phyloP scores from a whole-genome alignment of 2,797 vertebrate species.

The Micropoecilia bifurca region DNA sequence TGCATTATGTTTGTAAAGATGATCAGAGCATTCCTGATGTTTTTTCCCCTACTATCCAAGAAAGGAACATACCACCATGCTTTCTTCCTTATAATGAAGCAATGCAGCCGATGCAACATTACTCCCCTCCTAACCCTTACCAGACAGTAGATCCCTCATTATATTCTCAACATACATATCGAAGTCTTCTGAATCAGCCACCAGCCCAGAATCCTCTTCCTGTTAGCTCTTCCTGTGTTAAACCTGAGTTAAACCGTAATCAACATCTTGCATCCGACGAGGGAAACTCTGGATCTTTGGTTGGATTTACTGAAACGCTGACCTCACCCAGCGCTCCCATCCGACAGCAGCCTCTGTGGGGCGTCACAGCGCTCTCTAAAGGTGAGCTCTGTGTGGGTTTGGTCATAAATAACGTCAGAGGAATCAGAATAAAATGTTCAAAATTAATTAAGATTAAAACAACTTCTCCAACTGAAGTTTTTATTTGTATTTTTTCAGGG shows the following conservation, averaged over 20 bases:
- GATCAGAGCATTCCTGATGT: not conserved
- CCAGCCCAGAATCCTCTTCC: slow-evolving; percentile 30
- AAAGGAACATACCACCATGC: slow-evolving; percentile 27
- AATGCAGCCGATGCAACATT: slow-evolving; percentile 10
- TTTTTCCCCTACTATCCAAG: slow-evolving; percentile 9
- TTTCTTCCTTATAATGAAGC: slow-evolving; percentile 35
- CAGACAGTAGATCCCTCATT: slow-evolving; percentile 18
- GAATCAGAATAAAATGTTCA: not conserved
- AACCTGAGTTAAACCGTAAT: slow-evolving; percentile 18
- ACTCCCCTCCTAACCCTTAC: slow-evolving; percentile 28
- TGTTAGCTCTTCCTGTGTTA: slow-evolving; percentile 2
- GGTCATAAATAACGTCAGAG: no score
- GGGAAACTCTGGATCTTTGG: slow-evolving; percentile 6
- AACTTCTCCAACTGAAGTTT: not conserved
- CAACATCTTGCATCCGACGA: slow-evolving; percentile 14
- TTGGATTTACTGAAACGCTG: not conserved
- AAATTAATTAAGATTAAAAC: not conserved
- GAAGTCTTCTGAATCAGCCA: slow-evolving; percentile 37
- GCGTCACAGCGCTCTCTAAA: slow-evolving; percentile 19
- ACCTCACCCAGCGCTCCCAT: slow-evolving; percentile 15
- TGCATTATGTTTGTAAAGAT: not conserved
- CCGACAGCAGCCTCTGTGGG: slow-evolving; percentile 64
- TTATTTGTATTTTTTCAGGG: slow-evolving; percentile 51
- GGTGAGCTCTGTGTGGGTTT: slow-evolving; percentile 46
- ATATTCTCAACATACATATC: slow-evolving; percentile 27